phyloP scores from a whole-genome alignment of 2,888 invertebrate species.

The Leptinotarsa peninsularis region DNA sequence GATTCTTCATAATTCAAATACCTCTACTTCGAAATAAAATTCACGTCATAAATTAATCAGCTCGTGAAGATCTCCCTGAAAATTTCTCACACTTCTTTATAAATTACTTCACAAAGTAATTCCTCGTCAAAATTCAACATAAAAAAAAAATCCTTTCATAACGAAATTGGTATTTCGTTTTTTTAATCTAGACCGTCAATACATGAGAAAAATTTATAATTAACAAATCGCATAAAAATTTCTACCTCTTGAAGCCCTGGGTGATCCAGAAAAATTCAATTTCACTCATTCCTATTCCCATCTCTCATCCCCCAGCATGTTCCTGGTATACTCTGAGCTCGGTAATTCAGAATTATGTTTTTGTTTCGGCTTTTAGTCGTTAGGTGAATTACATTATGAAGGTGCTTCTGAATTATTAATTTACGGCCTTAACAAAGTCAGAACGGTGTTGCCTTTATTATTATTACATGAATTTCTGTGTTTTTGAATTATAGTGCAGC shows the following conservation, averaged over 20 bases:
- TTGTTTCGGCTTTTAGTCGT: background rate
- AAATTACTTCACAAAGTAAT: background rate
- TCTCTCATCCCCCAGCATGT: background rate
- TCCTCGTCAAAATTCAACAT: background rate
- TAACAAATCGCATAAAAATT: background rate
- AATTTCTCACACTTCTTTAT: background rate
- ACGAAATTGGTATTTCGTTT: background rate
- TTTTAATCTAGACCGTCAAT: background rate
- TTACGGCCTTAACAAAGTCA: background rate
- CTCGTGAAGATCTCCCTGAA: too few relatives aligned
- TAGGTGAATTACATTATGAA: background rate
- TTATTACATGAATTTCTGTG: background rate
- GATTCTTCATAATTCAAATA: too few relatives aligned
- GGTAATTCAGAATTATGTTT: conserved; percentile 9
- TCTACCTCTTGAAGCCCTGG: background rate
- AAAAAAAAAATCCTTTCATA: background rate
- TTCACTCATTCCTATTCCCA: background rate
- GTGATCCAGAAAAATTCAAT: conserved; percentile 2
- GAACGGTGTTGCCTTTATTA: background rate
- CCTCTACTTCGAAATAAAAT: background rate
- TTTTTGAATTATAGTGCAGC: background rate
- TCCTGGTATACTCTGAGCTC: background rate
- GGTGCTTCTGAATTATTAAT: conserved; percentile 3
- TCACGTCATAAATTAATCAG: too few relatives aligned
- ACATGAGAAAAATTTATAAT: background rate